These are phyloP conservation scores for Channallabes apus DNA, from an alignment of 2,797 vertebrate species.

Conservation along the genomic window DNA sequence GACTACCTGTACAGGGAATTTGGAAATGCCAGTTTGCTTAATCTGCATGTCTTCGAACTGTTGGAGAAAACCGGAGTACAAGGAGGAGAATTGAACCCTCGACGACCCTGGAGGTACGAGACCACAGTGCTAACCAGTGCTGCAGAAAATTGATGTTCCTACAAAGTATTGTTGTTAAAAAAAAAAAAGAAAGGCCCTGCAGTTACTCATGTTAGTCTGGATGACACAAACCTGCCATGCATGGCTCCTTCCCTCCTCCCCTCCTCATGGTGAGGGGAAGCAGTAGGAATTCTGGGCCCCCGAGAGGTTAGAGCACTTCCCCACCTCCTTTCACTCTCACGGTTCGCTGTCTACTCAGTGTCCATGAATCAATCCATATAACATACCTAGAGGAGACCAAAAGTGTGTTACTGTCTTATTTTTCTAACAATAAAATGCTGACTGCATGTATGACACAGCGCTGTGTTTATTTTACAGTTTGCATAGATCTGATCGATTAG, in stretches of 20 bases:
- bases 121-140: neutral
- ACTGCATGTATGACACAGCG: neutral
- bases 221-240: neutral
- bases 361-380: neutral
- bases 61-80: no score
- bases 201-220: neutral
- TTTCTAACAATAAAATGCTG: neutral
- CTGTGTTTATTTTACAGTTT: neutral
- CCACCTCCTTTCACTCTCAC: neutral
- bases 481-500: neutral
- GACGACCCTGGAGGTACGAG: no score
- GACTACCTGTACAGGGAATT: no score
- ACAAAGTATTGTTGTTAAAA: neutral
- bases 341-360: neutral
- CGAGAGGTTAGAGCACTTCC: neutral
- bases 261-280: neutral
- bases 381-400: neutral
- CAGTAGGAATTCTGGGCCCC: neutral
- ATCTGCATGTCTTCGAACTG: no score
- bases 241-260: neutral
- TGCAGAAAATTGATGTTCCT: neutral
- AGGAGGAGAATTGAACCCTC: no score
- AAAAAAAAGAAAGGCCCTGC: neutral
- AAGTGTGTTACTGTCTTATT: neutral
- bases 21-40: no score